Evolutionary conservation across 2,888 invertebrate genomes (phyloP).

Genomic region (Drosophila nigritarsus): DNA sequence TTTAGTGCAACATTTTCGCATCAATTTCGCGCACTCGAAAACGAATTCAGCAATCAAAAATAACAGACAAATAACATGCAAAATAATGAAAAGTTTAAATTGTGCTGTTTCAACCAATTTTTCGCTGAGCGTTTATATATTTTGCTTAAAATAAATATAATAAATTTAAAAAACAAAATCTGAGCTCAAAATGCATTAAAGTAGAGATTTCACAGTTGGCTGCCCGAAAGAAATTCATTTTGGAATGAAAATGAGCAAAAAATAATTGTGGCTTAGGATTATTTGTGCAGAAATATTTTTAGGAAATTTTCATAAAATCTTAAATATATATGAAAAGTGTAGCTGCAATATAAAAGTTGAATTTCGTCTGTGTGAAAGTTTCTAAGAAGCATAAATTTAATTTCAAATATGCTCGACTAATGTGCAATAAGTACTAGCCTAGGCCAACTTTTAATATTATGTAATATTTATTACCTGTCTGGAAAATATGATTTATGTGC

Average conservation of each 20-base stretch:
- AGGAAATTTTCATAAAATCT: background rate
- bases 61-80: background rate
- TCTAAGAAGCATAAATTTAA: background rate
- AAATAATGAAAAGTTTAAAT: background rate
- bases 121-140: background rate
- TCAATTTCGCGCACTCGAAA: conserved; percentile 16
- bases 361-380: background rate
- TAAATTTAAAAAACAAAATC: background rate
- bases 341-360: too few species aligned
- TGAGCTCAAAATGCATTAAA: background rate
- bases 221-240: background rate
- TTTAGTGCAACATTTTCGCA: conserved; percentile 20
- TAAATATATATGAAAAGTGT: background rate
- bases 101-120: background rate
- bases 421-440: too few species aligned
- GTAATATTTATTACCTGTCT: background rate
- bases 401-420: background rate
- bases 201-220: background rate
- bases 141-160: background rate
- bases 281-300: background rate
- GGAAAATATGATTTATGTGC: background rate
- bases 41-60: conserved; percentile 15
- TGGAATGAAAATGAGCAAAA: background rate
- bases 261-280: background rate
- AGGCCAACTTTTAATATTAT: background rate